Conservation (phyloP, 2,113 vertebrate species). For the Nettapus auritus region DNA sequence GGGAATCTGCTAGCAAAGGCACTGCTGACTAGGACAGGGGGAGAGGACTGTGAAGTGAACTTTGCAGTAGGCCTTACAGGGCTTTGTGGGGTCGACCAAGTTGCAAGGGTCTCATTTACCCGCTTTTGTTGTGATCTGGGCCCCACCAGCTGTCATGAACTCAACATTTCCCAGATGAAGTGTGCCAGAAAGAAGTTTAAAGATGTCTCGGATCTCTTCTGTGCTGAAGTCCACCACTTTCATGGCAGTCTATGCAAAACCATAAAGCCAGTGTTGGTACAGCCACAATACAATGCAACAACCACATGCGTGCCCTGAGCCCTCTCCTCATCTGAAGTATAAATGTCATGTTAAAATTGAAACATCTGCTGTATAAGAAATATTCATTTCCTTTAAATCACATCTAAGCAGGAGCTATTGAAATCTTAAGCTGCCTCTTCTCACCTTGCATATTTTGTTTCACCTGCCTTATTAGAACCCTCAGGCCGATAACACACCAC, state of each 20-base stretch:
- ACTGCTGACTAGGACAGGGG: background rate
- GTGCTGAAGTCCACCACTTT: slow-evolving; percentile 89
- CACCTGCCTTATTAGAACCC: background rate
- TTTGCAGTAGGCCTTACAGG: background rate
- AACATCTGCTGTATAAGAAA: background rate
- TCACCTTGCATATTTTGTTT: background rate
- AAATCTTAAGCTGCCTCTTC: background rate
- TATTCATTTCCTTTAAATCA: background rate
- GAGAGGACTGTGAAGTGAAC: background rate
- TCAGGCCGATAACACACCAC: background rate
- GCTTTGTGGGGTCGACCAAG: background rate
- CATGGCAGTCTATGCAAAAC: slow-evolving; percentile 82
- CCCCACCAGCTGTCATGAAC: slow-evolving; percentile 93
- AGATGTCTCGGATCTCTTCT: slow-evolving; percentile 90
- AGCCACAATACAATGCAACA: background rate
- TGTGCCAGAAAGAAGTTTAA: slow-evolving; percentile 89
- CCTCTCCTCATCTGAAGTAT: background rate
- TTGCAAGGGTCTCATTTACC: slow-evolving; percentile 65
- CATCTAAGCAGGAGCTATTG: background rate
- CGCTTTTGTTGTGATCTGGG: slow-evolving; percentile 89
- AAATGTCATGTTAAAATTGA: background rate
- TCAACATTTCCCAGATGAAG: slow-evolving; percentile 91
- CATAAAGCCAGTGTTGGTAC: background rate
- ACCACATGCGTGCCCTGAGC: background rate
- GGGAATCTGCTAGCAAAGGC: background rate